phyloP scores from a whole-genome alignment of 1,140 invertebrate species.

The Zophobas atratus region DNA sequence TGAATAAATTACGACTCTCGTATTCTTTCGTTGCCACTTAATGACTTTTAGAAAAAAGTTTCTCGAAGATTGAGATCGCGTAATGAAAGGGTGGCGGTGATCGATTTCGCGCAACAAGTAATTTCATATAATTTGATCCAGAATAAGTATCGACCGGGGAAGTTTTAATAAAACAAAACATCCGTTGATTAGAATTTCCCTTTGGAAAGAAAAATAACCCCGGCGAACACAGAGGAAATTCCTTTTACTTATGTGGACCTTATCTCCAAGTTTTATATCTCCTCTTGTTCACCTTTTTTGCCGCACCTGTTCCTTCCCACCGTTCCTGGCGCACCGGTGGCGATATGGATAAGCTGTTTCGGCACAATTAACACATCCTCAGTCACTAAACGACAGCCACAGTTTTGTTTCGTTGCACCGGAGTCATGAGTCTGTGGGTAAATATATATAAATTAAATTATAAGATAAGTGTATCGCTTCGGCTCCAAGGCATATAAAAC shows the following conservation, averaged over 20 bases:
- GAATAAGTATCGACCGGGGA: neutral
- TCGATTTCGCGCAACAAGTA: too few relatives aligned
- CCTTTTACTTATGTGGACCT: slow-evolving; percentile 12
- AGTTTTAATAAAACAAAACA: slow-evolving; percentile 10
- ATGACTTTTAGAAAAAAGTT: neutral
- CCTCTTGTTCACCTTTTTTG: slow-evolving; percentile 24
- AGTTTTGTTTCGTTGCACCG: too few relatives aligned
- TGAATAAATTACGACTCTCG: slow-evolving; percentile 19
- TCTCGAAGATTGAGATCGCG: neutral
- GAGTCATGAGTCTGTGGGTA: too few relatives aligned
- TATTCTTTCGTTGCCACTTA: neutral
- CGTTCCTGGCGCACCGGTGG: neutral
- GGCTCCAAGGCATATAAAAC: too few relatives aligned
- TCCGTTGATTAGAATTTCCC: slow-evolving; percentile 20
- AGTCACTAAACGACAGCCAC: too few relatives aligned
- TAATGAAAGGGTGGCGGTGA: too few relatives aligned
- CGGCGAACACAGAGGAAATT: neutral
- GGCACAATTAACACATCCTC: slow-evolving; percentile 25
- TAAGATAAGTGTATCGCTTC: too few relatives aligned
- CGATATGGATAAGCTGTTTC: slow-evolving; percentile 30
- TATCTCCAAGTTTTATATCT: slow-evolving; percentile 31
- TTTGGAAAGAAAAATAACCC: slow-evolving; percentile 1
- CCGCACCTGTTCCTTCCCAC: slow-evolving; percentile 26
- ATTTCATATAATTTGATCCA: too few relatives aligned
- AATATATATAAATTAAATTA: too few relatives aligned